Conservation (phyloP, 2,113 vertebrate genomes). For the Zosterops hypoxanthus region DNA sequence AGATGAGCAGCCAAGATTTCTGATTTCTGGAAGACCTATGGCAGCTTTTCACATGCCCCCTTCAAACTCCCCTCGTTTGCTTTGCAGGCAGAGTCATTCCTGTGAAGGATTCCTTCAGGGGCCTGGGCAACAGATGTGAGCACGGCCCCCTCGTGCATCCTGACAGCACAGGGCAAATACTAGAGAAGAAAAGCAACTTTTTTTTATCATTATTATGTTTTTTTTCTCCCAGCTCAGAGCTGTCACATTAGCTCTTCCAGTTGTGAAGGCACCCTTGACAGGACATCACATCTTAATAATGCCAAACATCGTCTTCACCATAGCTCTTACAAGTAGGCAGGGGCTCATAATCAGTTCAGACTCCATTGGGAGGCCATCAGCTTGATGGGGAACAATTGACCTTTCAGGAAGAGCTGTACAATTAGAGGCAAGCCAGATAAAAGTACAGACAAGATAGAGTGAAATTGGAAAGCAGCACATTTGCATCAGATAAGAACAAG, state of each 20-base stretch:
- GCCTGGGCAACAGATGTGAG: neutral
- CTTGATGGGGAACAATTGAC: neutral
- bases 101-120: slow-evolving; percentile 10
- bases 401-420: neutral
- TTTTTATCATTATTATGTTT: neutral
- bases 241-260: slow-evolving; percentile 1
- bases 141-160: neutral
- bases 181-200: neutral
- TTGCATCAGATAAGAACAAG: neutral
- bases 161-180: neutral
- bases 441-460: neutral
- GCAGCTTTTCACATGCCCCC: neutral
- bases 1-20: slow-evolving; percentile 5
- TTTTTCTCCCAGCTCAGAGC: neutral
- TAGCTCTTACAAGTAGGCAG: neutral
- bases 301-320: neutral
- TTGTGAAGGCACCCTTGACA: neutral
- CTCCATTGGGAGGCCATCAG: neutral
- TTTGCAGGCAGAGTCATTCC: neutral
- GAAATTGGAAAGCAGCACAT: neutral
- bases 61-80: neutral
- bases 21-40: neutral
- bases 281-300: slow-evolving; percentile 21
- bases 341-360: slow-evolving; percentile 6
- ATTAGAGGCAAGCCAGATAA: neutral